Evolutionary conservation across 2,888 invertebrate genomes (phyloP), one percentile per base, ranked within the genome.

Genomic region (Pterostichus niger): DNA sequence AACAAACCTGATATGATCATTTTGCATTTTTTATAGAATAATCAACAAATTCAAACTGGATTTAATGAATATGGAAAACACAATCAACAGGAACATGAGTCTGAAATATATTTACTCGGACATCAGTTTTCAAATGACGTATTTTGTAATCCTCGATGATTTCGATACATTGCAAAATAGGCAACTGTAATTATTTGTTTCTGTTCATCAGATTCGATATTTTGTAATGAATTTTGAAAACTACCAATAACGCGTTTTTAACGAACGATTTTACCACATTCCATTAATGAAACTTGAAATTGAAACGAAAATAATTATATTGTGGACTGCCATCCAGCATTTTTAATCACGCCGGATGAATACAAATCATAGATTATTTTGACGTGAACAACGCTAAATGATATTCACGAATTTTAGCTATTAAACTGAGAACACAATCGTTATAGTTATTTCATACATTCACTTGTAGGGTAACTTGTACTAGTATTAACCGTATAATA

Each of bases 231-330:
- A 71, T 71, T 71, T 44, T 40, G 68, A 71, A 71, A 71, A 71
- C 68, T 71, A 44, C 10, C 44, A 10, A 71, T 71, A 44, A 71
- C 44, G 68, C 68, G 68, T 71, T 71, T 71, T 44, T 44, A 44
- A 71, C 44, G 44, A 71, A 71, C 44, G 68, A 71, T 44, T 71
- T 71, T 71, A 71, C 68, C 68, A 71, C 68, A 71, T 44, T 71
- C 68, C 68, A 71, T 71, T 71, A 71, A 71, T 44, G 44, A 44
- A 71, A 71, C 68, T 64, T 44, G 68, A 71, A 71, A 71, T 71
- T 40, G 68, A 71, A 71, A 71, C 68, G 44, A 71, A 71, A 71
- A 71, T 71, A 71, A 71, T 71, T 71, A 71, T 71, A 71, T 44
- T 44, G 68, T 13, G 68, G 68, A 11, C 9, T 40, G 17, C n/a